A percentile compares a stretch with the other conserved stretches of the same genome.
These are phyloP conservation scores for Spialia ferax DNA, from an alignment of 2,888 invertebrate genomes.

Conservation along the genomic window DNA sequence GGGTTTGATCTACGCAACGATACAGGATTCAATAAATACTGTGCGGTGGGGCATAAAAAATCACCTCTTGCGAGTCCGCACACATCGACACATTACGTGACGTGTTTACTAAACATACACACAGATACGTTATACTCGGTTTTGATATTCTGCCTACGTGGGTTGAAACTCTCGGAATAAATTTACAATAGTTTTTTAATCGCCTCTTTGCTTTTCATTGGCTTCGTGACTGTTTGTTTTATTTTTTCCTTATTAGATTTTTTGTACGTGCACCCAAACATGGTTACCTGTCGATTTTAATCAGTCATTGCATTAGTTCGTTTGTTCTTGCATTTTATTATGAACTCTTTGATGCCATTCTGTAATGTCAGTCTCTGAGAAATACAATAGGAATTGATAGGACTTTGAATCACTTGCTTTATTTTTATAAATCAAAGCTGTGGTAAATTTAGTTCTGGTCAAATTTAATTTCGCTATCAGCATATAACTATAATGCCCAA, in stretches of 20 bases:
- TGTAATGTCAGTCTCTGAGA: constrained; percentile 4
- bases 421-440: background rate
- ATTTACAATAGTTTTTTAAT: constrained; percentile 42
- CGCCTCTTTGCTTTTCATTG: constrained; percentile 40
- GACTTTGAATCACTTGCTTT: background rate
- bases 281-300: constrained; percentile 29
- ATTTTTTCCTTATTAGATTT: constrained; percentile 38
- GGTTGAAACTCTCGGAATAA: constrained; percentile 39
- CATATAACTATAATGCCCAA: background rate
- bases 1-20: constrained; percentile 69
- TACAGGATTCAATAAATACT: constrained; percentile 81
- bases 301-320: constrained; percentile 25
- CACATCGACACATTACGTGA: constrained; percentile 72
- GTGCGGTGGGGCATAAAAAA: constrained; percentile 78
- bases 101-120: constrained; percentile 57
- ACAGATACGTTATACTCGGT: constrained; percentile 55
- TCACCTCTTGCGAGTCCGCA: constrained; percentile 68
- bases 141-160: constrained; percentile 41
- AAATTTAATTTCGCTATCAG: background rate
- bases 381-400: background rate
- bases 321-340: constrained; percentile 8
- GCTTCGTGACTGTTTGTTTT: constrained; percentile 40
- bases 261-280: constrained; percentile 29
- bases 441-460: background rate
- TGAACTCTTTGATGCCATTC: constrained; percentile 13